These are phyloP conservation scores for Orgyia antiqua DNA, from an alignment of 2,888 invertebrate species.

Conservation along the genomic window DNA sequence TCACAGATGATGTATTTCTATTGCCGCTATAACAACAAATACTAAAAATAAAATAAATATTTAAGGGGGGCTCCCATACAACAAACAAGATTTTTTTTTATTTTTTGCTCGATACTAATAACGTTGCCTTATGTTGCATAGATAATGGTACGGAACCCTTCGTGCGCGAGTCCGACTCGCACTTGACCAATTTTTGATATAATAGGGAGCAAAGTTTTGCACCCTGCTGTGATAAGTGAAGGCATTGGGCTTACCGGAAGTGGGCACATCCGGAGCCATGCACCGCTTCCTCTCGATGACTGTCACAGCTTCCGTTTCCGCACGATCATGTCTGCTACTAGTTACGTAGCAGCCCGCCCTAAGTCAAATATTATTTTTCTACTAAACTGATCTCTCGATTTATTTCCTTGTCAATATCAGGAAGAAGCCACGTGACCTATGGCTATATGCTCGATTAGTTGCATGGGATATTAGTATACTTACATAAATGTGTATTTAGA, in stretches of 20 bases:
- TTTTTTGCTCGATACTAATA: no score
- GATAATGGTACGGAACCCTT: no score
- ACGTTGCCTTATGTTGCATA: no score
- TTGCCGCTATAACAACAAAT: no score
- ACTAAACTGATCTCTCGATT: conserved; percentile 64
- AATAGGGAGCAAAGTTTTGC: conserved; percentile 41
- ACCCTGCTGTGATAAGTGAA: conserved; percentile 72
- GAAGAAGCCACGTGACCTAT: conserved; percentile 66
- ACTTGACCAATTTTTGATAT: no score
- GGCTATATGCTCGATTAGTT: conserved; percentile 30
- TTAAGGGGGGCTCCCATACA: no score
- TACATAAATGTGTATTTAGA: neutral
- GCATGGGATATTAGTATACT: conserved; percentile 37
- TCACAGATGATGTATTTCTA: no score
- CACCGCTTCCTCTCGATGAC: conserved; percentile 60
- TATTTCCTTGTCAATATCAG: conserved; percentile 74
- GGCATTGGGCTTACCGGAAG: conserved; percentile 61
- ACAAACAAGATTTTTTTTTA: no score
- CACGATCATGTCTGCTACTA: conserved; percentile 47
- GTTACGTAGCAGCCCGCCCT: conserved; percentile 47
- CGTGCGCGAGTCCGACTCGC: no score
- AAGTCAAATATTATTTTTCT: conserved; percentile 53
- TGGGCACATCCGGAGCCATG: conserved; percentile 66
- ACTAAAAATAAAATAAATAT: no score
- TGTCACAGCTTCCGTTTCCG: conserved; percentile 70